Evolutionary conservation across 2,113 vertebrate genomes (phyloP).

Genomic region (Rhizomys pruinosus): DNA sequence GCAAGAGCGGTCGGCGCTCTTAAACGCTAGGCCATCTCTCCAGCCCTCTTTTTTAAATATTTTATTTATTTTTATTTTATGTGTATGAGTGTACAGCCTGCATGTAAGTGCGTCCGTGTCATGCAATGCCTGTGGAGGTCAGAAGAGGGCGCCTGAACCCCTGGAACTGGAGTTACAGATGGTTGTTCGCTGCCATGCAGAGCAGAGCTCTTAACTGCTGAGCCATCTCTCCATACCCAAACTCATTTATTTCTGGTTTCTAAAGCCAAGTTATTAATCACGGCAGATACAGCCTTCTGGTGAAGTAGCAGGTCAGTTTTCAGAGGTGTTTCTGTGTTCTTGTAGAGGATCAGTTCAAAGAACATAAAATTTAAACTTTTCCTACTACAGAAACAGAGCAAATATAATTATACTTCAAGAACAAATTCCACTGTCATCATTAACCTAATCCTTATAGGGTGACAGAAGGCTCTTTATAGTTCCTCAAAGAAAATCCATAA

Average conservation of each 20-base stretch:
- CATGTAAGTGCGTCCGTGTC: too few species aligned
- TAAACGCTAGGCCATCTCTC: too few species aligned
- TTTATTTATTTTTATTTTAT: too few species aligned
- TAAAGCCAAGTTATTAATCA: neutral
- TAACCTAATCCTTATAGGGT: neutral
- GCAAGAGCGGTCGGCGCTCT: too few species aligned
- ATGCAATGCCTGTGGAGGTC: too few species aligned
- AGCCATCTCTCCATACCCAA: too few species aligned
- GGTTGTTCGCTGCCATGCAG: too few species aligned
- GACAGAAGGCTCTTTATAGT: neutral
- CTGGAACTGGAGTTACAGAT: too few species aligned
- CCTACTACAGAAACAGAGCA: neutral
- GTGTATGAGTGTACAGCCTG: too few species aligned
- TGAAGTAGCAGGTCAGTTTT: neutral
- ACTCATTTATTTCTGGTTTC: neutral
- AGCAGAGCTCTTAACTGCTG: too few species aligned
- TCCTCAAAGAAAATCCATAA: slow-evolving; percentile 8
- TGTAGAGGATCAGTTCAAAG: neutral
- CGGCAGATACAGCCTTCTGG: neutral
- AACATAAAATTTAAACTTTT: slow-evolving; percentile 30
- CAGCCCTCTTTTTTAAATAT: too few species aligned
- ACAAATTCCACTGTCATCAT: neutral
- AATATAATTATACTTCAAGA: neutral
- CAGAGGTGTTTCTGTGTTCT: neutral
- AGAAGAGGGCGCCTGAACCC: too few species aligned